Base-by-base conservation (phyloP, 2,113 vertebrate genomes). In the Hippopotamus amphibius region DNA sequence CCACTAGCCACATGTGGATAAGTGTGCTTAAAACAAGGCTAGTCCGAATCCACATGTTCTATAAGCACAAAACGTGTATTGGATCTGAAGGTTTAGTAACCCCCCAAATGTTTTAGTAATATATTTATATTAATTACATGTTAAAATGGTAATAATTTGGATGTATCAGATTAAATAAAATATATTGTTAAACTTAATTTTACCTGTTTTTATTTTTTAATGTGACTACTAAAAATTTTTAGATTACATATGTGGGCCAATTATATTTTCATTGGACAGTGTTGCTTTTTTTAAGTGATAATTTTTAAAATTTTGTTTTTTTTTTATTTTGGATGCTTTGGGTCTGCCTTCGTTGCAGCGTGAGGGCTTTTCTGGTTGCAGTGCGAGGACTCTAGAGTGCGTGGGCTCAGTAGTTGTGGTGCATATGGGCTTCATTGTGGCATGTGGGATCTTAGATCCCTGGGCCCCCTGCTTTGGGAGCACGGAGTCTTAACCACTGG, bases 141-240 rank as follows among this genome's bases (percentile, higher is more conserved):
- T 79, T 71, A 63, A 79, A 79, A 69, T 76, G 69, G 37, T 85
- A 87, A n/a, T 69, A 82, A 37, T 53, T 85, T 41, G 15, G 21
- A 43, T 90, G 33, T 90, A n/a, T 89, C 79, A 28, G 7, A 3
- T 79, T 85, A 89, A 80, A 68, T 80, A 26, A 74, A 92, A 69
- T 43, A 3, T 88, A 14, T 77, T 91, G 12, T 66, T 79, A 90
- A 93, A 90, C 74, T 88, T 86, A 86, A 81, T 83, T 93, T 97
- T n/a, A 81, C 4, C 28, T 69, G 53, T 68, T 84, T 84, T 7
- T 61, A n/a, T 66, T 94, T 82, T 88, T 88, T 37, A 37, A 68
- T 65, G n/a, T 74, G n/a, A 21, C 37, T 89, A 33, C 17, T 93
- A 91, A 53, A 93, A 76, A 55, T 9, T 50, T 90, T 63, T n/a